Evolutionary conservation across 1,140 invertebrate species (phyloP), one percentile per base, ranked within the genome.

Genomic region (Formica selysi): DNA sequence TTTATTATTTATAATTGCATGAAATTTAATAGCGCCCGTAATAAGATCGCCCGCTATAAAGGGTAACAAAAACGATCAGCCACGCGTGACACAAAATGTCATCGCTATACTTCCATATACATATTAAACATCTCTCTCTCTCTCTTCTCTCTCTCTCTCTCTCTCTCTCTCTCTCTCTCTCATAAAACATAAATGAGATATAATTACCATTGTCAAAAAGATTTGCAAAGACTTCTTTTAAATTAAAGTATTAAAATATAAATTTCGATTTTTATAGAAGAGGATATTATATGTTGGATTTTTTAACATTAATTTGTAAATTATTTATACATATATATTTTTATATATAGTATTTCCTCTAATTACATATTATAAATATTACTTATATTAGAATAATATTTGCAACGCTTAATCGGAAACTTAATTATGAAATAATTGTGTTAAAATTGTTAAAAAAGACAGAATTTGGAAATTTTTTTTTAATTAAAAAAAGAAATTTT

Each of bases 1-100:
- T 80, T 89, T 86, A 86, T 65, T 85, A 87, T 71, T 89, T 74
- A 61, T 85, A 54, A 73, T 89, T 89, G 74, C 76, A 41, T 74
- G 76, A 71, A 83, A 85, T 74, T 86, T 89, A 74, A 89, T 83
- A 81, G 87, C 85, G 54, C 26, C 59, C 71, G 64, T 86, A 89
- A 89, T 81, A 88, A 89, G 79, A 83, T 29, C 68, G 68, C 19
- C 38, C 54, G 29, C 29, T 61, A 13, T 44, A 44, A 73, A 74
- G 68, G 57, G 68, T 44, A 54, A 83, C 68, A 83, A 83, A 74
- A 83, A 83, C 54, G 54, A 61, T 44, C 65, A 59, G 26, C 64
- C 54, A 22, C 36, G 38, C 48, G 78, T 54, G 78, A 59, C 26
- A 70, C 48, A 64, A 51, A 51, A 73, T 61, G 38, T 73, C 57